Conservation (phyloP, 1,140 invertebrate species). For the Procambarus virginalis region DNA sequence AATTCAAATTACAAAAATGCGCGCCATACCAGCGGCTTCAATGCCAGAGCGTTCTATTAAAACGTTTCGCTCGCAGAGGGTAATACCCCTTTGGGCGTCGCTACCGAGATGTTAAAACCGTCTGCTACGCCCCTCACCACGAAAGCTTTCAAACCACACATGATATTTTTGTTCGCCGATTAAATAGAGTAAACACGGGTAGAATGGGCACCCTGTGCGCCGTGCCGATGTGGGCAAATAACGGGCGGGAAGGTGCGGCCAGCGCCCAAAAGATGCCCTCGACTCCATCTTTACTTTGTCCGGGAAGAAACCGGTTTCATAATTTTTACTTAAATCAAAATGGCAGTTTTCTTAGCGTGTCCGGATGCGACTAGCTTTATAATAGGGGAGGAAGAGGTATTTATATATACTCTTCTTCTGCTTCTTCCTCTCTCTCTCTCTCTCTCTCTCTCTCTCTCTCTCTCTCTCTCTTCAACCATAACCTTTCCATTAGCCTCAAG, state of each 20-base stretch:
- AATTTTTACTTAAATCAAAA: too few species aligned
- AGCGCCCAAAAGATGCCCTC: background rate
- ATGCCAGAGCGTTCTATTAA: background rate
- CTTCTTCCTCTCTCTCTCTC: too few species aligned
- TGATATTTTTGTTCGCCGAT: constrained; percentile 41
- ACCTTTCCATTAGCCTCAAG: too few species aligned
- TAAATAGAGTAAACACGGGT: constrained; percentile 32
- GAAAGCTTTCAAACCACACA: constrained; percentile 25
- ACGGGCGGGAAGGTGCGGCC: constrained; percentile 1
- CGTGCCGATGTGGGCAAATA: constrained; percentile 24
- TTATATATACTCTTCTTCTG: too few species aligned
- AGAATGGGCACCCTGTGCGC: constrained; percentile 32
- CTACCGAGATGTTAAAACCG: background rate
- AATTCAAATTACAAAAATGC: constrained; percentile 32
- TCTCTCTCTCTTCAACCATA: too few species aligned
- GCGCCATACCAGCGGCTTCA: background rate
- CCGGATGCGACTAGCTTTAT: too few species aligned
- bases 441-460: too few species aligned
- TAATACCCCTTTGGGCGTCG: background rate
- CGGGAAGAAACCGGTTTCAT: too few species aligned
- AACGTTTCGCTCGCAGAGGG: background rate
- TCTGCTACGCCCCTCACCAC: background rate
- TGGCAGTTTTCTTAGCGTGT: too few species aligned
- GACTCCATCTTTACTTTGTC: background rate
- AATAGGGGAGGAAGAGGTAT: too few species aligned